A percentile compares a stretch with the other conserved stretches of the same genome.
Evolutionary conservation across 2,888 invertebrate species (phyloP).

Genomic region (Eupsilia transversa): DNA sequence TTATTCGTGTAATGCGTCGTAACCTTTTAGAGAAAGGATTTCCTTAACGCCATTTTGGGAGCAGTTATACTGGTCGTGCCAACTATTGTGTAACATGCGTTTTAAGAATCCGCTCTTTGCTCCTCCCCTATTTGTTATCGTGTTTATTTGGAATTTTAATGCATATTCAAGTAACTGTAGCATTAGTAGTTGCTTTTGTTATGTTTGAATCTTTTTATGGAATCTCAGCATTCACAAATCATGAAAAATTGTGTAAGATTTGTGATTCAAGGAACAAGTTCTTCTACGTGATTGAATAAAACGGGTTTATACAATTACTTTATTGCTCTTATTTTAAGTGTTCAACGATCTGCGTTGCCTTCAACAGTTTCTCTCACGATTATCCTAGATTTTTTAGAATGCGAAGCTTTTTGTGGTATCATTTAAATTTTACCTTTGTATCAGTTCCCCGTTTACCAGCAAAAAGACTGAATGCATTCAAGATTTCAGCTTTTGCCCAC

Average conservation of each 20-base stretch:
- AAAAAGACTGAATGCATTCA: too few relatives aligned
- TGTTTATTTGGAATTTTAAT: slow-evolving; percentile 15
- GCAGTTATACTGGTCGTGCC: slow-evolving; percentile 57
- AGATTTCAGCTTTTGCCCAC: background rate
- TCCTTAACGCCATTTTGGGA: slow-evolving; percentile 66
- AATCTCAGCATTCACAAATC: background rate
- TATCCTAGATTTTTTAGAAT: slow-evolving; percentile 37
- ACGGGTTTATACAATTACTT: slow-evolving; percentile 25
- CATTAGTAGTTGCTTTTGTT: background rate
- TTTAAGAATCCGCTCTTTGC: slow-evolving; percentile 31
- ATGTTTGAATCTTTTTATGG: background rate
- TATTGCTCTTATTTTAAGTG: slow-evolving; percentile 41
- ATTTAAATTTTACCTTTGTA: too few relatives aligned
- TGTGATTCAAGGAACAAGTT: slow-evolving; percentile 16
- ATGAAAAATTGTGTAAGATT: background rate
- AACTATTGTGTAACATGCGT: slow-evolving; percentile 58
- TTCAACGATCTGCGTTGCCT: slow-evolving; percentile 24
- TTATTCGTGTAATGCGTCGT: slow-evolving; percentile 70
- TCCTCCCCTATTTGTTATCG: slow-evolving; percentile 9
- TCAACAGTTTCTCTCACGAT: slow-evolving; percentile 49
- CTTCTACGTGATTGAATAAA: slow-evolving; percentile 31
- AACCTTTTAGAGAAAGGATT: slow-evolving; percentile 72
- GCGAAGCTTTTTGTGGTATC: slow-evolving; percentile 26
- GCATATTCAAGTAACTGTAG: background rate
- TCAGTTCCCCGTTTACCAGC: too few relatives aligned